Evolutionary conservation across 2,797 vertebrate genomes (phyloP), one percentile per base, ranked within the genome.

Genomic region (Hoplostethus atlanticus): DNA sequence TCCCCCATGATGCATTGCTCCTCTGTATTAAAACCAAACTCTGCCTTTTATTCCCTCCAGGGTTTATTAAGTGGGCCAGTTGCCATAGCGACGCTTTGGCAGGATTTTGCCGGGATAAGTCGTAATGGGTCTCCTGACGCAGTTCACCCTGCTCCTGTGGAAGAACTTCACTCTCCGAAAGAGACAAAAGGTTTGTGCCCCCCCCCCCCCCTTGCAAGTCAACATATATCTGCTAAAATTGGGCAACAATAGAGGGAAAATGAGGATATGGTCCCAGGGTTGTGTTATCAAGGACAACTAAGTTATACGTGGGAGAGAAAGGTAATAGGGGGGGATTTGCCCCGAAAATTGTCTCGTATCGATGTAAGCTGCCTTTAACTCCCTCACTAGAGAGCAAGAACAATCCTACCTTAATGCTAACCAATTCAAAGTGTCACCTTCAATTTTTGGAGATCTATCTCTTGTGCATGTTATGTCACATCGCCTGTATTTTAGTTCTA

Each of bases 161-260:
- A 99, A 99, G 94, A 99, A 99, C 91, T 96, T 99, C 86, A 97
- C 96, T 56, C 97, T 96, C 75, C 95, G 97, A 92, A 97, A 94
- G 92, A 93, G 97, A 90, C 97, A 99, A 89, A 99, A 97, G 87
- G 98, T 99, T 82, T 70, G 42, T 70, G 50, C 58, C 74, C 71
- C 30, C 77, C 58, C 74, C 71, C 30, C 77, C 17, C 66, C 21
- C 44, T 60, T 47, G 38, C 68, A 81, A 83, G 82, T 84, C 64
- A 79, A 68, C 31, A n/a, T 74, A 64, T 74, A 72, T 83, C 71
- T 83, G 81, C 65, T 67, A 15, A 71, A 84, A 68, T 55, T 83
- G 82, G 79, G 80, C 85, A 81, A 68, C 74, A 48, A 68, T 68
- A 78, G 76, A 60, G 64, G 73, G 61, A 63, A 73, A 82, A 73